Evolutionary conservation across 2,797 vertebrate species (phyloP).

Genomic region (Syndactyla subalaris): DNA sequence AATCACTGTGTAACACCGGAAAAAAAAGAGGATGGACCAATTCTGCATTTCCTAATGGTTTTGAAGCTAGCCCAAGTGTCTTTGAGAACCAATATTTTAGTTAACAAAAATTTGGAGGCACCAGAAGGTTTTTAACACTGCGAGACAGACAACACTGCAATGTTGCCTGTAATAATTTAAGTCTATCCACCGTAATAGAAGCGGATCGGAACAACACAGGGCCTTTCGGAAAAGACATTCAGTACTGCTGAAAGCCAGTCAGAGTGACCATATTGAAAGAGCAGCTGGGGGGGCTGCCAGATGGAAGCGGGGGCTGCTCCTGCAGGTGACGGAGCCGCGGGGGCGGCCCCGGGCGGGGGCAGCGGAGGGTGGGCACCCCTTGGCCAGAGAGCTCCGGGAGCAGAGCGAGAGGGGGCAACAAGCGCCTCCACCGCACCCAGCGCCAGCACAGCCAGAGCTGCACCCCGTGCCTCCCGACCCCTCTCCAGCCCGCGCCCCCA

Average conservation of each 20-base stretch:
- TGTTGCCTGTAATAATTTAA: neutral
- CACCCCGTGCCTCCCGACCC: neutral
- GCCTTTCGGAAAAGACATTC: neutral
- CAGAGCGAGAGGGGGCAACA: neutral
- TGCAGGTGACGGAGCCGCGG: neutral
- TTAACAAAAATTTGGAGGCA: neutral
- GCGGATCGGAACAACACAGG: accelerated
- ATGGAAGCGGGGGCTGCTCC: accelerated
- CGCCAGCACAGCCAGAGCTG: accelerated
- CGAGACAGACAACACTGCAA: neutral
- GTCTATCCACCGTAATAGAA: no score
- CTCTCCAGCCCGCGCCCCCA: neutral
- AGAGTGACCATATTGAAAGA: accelerated
- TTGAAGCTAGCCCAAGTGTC: accelerated
- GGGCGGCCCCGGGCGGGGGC: neutral
- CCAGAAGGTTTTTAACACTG: neutral
- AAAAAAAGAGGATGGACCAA: neutral
- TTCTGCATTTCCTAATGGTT: neutral
- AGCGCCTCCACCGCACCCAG: neutral
- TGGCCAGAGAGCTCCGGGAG: neutral
- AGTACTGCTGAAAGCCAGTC: accelerated
- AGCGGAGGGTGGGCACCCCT: no score
- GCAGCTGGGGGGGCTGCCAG: accelerated
- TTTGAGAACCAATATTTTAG: neutral
- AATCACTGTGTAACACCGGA: neutral